Evolutionary conservation across 2,797 vertebrate species (phyloP), one percentile per base, ranked within the genome.

Genomic region (Spinus olivaceus): DNA sequence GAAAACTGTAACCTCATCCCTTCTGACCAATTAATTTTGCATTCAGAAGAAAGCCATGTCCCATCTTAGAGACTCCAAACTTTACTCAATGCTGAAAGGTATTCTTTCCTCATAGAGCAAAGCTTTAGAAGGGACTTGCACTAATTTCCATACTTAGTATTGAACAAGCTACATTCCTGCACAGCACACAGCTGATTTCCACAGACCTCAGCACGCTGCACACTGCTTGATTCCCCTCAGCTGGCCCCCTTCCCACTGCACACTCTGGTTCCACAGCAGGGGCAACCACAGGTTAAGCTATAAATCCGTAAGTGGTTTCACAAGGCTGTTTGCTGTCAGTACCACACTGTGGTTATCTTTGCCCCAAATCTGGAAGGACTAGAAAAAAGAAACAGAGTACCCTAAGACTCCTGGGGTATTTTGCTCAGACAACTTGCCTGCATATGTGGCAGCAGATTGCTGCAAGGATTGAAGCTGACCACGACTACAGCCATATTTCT

Each of bases 391-490:
- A 25, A 35, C 14, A 33, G 33, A 63, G 5, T 41, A 82, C 19
- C 12, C 24, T 65, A 64, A 39, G 10, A 61, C 2, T 51, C 6
- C 14, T n/a, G 30, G 5, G 14, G 8, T 35, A 32, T 71, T 76
- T 71, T 57, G 15, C 47, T 32, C 76, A 64, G 59, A 25, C 32
- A 85, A 95, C 96, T 94, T 92, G 99, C 99, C 99, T 97, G 99
- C 99, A 70, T 99, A 99, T 53, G 99, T 99, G 80, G 99, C 99
- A 74, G 99, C 99, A 92, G 99, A 99, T 73, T 99, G 99, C 91
- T 99, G 99, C 66, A 99, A 98, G 92, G 99, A 99, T 39, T 99
- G 99, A 93, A 99, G 98, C 94, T 99, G 99, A 35, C 99, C 99
- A 91, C 99, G 98, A 95, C 92, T 99, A 88, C 99, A 99, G 91